Evolutionary conservation across 2,797 vertebrate species (phyloP), one percentile per base, ranked within the genome.

Genomic region (Sebastes oblongus): DNA sequence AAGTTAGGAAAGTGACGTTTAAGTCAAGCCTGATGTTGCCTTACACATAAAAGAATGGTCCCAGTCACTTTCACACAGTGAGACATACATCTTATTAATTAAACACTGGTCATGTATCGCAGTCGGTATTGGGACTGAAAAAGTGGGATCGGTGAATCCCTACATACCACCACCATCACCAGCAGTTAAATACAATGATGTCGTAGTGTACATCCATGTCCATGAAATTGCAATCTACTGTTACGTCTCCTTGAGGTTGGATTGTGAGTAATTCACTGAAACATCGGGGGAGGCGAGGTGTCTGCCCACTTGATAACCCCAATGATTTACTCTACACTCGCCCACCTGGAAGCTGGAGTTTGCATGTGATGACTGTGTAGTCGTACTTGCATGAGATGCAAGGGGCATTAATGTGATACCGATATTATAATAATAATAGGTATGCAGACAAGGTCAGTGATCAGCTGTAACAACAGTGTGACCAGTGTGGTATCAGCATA

Each of bases 381-480:
- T 65, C 80, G 46, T 55, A 39, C 34, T 78, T 80, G 22, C 32
- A 67, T 69, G 58, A 74, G 25, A 81, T 81, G 50, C 79, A 77
- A 66, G 39, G 55, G 10, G 24, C 62, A 55, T 58, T 69, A 72
- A 82, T 77, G 68, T 75, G 78, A 58, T 77, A 59, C 55, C 27
- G 30, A 6, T 67, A 76, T 76, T 78, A 72, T 24, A 24, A 24
- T 66, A 81, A 77, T 59, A 34, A 50, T 8, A 34, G 11, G 61
- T 69, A 29, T 62, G 42, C 39, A 50, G 66, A 86, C 80, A 90
- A 84, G 87, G 75, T 88, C 82, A 87, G 69, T 77, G 78, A 87
- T 84, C 66, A 86, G 56, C 72, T 66, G 67, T 25, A 67, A 66
- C 77, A 87, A 75, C 25, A 58, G 5, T 55, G 32, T 30, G 46